Conservation (phyloP, 2,113 vertebrate species). For the Epinephelus moara region DNA sequence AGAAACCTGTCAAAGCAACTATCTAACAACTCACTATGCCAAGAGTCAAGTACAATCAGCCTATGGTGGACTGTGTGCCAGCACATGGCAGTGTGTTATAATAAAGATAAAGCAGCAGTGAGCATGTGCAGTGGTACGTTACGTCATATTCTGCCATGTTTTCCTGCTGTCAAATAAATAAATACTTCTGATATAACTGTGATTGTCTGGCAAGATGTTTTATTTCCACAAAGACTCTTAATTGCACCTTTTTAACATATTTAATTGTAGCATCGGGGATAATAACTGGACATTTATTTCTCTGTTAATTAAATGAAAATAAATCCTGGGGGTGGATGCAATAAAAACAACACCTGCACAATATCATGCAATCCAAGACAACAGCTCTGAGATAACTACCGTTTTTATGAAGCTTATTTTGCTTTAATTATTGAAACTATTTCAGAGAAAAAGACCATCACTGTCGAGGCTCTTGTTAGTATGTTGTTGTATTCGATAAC, state of each 20-base stretch:
- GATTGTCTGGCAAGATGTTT: neutral
- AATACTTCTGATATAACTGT: neutral
- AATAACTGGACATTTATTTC: neutral
- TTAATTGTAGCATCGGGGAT: neutral
- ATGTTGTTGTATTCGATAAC: neutral
- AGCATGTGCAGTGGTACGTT: neutral
- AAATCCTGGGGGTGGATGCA: neutral
- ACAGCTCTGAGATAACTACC: neutral
- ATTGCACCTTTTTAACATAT: neutral
- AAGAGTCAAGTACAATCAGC: neutral
- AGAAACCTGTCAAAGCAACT: neutral
- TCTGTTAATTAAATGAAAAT: neutral
- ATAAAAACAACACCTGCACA: constrained; percentile 13
- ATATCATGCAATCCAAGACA: neutral
- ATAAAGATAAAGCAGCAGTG: neutral
- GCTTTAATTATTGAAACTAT: neutral
- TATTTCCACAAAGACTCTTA: neutral
- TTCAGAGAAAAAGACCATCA: neutral
- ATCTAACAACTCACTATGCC: neutral
- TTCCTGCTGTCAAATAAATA: neutral
- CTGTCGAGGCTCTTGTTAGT: neutral
- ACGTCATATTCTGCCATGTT: neutral
- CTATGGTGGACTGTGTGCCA: neutral
- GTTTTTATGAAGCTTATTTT: neutral
- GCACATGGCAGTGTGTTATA: neutral